Evolutionary conservation across 2,797 vertebrate species (phyloP).

Genomic region (Kryptolebias ocellatus): DNA sequence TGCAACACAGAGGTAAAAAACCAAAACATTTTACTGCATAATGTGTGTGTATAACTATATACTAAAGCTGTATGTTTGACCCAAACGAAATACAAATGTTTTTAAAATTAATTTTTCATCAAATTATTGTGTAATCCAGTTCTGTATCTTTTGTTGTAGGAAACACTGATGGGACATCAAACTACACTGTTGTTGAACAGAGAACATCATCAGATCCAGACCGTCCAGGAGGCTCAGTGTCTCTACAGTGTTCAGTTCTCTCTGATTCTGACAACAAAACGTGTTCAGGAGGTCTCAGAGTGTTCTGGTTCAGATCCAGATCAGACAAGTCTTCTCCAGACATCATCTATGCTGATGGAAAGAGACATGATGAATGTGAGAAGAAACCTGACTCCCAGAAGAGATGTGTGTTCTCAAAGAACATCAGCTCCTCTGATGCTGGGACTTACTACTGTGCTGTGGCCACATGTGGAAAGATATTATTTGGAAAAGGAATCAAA

Average conservation of each 20-base stretch:
- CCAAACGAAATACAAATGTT: no score
- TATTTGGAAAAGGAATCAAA: neutral
- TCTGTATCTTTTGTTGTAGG: neutral
- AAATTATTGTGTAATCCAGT: neutral
- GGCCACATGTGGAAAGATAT: neutral
- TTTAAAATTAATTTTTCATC: neutral
- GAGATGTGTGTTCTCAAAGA: neutral
- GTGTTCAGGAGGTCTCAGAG: constrained; percentile 14
- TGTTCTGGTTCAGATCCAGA: no score
- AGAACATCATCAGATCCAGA: neutral
- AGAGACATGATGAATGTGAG: neutral
- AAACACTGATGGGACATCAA: neutral
- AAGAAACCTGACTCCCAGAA: neutral
- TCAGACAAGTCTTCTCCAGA: no score
- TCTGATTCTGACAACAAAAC: neutral
- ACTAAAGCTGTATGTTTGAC: no score
- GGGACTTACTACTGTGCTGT: neutral
- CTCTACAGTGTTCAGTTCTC: constrained; percentile 43
- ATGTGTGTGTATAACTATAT: no score
- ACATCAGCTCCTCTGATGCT: neutral
- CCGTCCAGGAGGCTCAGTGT: neutral
- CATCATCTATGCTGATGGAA: neutral
- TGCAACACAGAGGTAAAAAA: no score
- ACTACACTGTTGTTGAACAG: neutral
- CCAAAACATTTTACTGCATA: no score